Conservation (phyloP, 2,113 vertebrate species). For the Leucoraja erinaceus region DNA sequence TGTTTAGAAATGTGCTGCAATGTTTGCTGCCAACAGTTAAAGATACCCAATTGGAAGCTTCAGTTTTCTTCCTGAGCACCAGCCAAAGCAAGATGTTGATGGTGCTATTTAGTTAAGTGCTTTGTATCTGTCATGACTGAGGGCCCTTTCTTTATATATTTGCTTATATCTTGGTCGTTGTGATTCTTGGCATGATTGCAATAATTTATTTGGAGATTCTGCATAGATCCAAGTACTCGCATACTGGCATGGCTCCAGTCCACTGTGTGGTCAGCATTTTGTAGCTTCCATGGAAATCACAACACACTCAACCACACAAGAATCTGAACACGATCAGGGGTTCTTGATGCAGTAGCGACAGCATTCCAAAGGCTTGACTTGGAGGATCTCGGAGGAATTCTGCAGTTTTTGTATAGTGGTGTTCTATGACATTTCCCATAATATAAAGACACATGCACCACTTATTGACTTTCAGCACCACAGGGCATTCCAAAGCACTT, state of each 20-base stretch:
- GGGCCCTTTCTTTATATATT: slow-evolving; percentile 31
- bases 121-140: slow-evolving; percentile 32
- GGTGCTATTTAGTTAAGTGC: slow-evolving; percentile 27
- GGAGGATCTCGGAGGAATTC: neutral
- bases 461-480: neutral
- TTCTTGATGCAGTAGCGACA: neutral
- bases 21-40: neutral
- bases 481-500: too few relatives aligned
- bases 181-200: slow-evolving; percentile 36
- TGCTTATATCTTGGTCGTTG: slow-evolving; percentile 35
- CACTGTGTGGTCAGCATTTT: slow-evolving; percentile 17
- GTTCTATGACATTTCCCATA: neutral
- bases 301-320: neutral
- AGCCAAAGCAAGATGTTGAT: slow-evolving; percentile 31
- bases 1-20: neutral
- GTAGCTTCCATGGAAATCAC: neutral
- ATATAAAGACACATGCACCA: neutral
- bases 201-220: slow-evolving; percentile 10
- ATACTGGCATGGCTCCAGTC: slow-evolving; percentile 1
- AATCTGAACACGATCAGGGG: neutral
- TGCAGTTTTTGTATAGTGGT: too few relatives aligned
- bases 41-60: slow-evolving; percentile 11
- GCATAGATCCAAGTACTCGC: neutral
- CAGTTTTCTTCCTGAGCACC: neutral
- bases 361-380: neutral